Evolutionary conservation across 2,113 vertebrate species (phyloP), one percentile per base, ranked within the genome.

Genomic region (Oceanites oceanicus): DNA sequence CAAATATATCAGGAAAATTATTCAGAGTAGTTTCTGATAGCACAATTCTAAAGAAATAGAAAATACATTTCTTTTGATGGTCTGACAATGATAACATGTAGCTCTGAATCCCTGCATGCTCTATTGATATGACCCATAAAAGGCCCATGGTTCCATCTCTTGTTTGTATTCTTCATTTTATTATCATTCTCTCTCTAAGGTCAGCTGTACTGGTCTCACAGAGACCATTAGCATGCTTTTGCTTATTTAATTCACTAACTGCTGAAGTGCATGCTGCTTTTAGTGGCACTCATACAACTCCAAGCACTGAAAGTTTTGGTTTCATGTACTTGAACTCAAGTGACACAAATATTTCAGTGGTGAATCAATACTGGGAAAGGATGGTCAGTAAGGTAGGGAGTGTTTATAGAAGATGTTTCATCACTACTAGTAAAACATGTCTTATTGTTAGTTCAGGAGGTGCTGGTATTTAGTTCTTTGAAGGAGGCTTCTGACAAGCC

Each of bases 361-460:
- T 98, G 97, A 98, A 96, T 98, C 98, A 98, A 97, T 93, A 96
- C 96, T 97, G 97, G 96, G 97, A 96, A 97, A 90, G 83, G 94
- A 94, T 61, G 92, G 93, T 91, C 76, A 92, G 94, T 95, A 97
- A 98, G 96, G 98, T 97, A 97, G 98, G 97, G 98, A 97, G 97
- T 98, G 98, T 98, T 98, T 98, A 98, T 89, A 98, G 96, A 98
- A 98, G 97, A 95, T 94, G 97, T 98, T 98, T 98, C 98, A 98
- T 98, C 98, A 98, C 97, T 95, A 94, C 97, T 97, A 98, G 95
- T 98, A 98, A 98, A 98, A 98, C 98, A 98, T 90, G 65, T 96
- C 97, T 98, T 96, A 96, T 97, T 98, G 98, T 98, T 98, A 98
- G 97, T 98, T 98, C 98, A 98, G 98, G 97, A 98, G 98, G 98